Conservation (phyloP, 2,797 vertebrate species). For the Thripadectes ignobilis region DNA sequence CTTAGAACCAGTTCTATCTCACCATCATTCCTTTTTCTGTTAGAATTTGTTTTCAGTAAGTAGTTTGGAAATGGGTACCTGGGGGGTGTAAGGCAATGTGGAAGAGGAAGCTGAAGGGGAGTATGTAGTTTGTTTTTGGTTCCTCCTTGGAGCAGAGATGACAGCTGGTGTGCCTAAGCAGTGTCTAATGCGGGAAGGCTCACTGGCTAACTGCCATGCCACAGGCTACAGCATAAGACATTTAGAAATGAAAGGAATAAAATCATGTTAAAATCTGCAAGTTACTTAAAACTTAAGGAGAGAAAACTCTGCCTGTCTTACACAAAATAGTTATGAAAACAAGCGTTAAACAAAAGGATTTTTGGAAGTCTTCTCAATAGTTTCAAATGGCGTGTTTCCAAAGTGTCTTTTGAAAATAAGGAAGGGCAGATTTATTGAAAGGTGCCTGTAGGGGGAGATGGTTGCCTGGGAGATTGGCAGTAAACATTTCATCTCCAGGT, state of each 20-base stretch:
- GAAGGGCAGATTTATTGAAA: slow-evolving; percentile 43
- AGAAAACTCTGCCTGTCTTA: slow-evolving; percentile 33
- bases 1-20: not conserved
- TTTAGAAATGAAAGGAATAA: slow-evolving; percentile 31
- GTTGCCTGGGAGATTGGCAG: slow-evolving; percentile 48
- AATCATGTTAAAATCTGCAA: not conserved
- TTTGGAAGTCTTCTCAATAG: slow-evolving; percentile 4
- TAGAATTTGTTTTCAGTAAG: not conserved
- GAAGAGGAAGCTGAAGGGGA: not conserved
- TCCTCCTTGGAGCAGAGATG: not conserved
- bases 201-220: not conserved
- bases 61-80: not conserved
- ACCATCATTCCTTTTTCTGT: not conserved
- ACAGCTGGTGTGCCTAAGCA: not conserved
- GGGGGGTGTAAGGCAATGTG: not conserved
- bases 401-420: not conserved
- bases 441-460: slow-evolving; percentile 61
- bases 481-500: slow-evolving; percentile 54
- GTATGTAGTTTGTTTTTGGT: not conserved
- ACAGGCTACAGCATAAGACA: not conserved
- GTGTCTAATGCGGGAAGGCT: not conserved
- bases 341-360: slow-evolving; percentile 23
- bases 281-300: slow-evolving; percentile 37
- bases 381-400: slow-evolving; percentile 16
- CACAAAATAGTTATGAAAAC: slow-evolving; percentile 41